Evolutionary conservation across 1,140 invertebrate species (phyloP).

Genomic region (Leptonema lineaticorne): DNA sequence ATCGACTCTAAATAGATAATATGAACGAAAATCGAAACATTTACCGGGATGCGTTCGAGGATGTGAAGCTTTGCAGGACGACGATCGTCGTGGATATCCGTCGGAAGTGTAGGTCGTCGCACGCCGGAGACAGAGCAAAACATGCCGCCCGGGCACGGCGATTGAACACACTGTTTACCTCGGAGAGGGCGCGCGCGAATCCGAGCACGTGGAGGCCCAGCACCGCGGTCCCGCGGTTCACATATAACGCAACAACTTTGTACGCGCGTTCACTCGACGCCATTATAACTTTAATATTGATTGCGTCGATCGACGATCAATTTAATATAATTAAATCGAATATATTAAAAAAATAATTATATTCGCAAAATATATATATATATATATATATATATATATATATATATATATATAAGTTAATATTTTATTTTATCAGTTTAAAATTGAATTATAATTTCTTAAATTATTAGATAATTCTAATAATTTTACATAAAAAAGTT

Average conservation of each 20-base stretch:
- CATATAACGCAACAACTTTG: slow-evolving; percentile 7
- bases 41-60: not conserved
- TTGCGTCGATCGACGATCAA: not conserved
- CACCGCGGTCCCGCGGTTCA: slow-evolving; percentile 22
- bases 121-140: slow-evolving; percentile 11
- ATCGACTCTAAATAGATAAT: not conserved
- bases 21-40: not conserved
- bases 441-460: too few relatives aligned
- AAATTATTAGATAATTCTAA: too few relatives aligned
- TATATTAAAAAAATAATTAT: too few relatives aligned
- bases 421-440: too few relatives aligned
- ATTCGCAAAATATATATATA: too few relatives aligned
- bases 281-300: not conserved
- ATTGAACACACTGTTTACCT: slow-evolving; percentile 39
- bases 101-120: not conserved
- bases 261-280: slow-evolving; percentile 6
- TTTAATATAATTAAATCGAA: too few relatives aligned
- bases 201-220: slow-evolving; percentile 35
- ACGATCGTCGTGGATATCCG: not conserved
- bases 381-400: too few relatives aligned
- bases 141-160: slow-evolving; percentile 34
- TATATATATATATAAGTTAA: too few relatives aligned
- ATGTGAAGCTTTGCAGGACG: not conserved
- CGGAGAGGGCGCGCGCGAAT: slow-evolving; percentile 26
- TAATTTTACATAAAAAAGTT: too few relatives aligned